Conservation (phyloP, 2,888 invertebrate genomes). For the Ophioninae sp. region DNA sequence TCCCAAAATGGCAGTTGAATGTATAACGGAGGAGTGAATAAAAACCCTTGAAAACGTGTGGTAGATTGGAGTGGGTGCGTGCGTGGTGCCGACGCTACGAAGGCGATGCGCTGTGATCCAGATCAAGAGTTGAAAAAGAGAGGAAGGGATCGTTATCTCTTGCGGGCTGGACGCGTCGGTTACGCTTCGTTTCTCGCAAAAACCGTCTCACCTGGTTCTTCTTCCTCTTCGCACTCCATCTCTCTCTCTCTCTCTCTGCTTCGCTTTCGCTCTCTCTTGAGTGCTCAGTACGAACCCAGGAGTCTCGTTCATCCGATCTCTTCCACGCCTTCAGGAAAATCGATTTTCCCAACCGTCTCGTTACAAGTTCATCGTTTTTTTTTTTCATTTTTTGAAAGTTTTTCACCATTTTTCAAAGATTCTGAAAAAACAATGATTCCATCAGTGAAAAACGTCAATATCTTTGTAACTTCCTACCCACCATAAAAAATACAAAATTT, state of each 20-base stretch:
- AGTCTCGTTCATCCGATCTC: neutral
- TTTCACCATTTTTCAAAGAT: neutral
- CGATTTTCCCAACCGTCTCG: neutral
- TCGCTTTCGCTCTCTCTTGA: constrained; percentile 33
- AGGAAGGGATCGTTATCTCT: constrained; percentile 77
- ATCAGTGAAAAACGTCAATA: neutral
- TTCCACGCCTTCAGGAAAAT: constrained; percentile 2
- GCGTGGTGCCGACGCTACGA: constrained; percentile 69
- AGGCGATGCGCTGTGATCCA: constrained; percentile 77
- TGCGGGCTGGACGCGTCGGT: constrained; percentile 73
- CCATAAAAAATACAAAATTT: too few relatives aligned
- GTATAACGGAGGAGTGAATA: neutral
- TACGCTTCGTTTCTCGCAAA: constrained; percentile 78
- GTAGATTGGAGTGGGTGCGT: constrained; percentile 51
- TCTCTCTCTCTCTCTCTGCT: constrained; percentile 14
- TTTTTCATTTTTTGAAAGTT: too few relatives aligned
- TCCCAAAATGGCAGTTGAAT: neutral
- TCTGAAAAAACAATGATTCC: neutral
- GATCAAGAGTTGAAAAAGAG: constrained; percentile 70
- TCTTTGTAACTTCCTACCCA: too few relatives aligned
- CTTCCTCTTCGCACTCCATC: constrained; percentile 61
- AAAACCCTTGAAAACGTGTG: constrained; percentile 21
- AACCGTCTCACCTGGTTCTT: constrained; percentile 79
- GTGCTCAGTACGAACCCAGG: neutral
- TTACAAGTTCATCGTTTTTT: neutral